Evolutionary conservation across 2,113 vertebrate species (phyloP), one percentile per base, ranked within the genome.

Genomic region (Nesoenas mayeri): DNA sequence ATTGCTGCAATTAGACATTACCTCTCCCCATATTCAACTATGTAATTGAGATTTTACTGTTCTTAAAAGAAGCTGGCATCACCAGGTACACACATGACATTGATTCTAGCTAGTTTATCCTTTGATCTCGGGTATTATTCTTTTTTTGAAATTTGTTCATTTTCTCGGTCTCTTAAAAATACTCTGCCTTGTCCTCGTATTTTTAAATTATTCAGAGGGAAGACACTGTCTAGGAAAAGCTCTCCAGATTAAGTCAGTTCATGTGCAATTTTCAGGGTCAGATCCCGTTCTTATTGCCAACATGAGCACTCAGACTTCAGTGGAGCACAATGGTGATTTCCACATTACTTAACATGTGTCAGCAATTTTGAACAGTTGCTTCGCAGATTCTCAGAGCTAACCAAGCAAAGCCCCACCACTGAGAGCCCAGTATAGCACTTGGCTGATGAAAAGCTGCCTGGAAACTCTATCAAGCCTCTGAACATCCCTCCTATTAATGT

Each of bases 291-390:
- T 66, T 61, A 47, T 5, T 90, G 82, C 29, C 2, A 0, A 93
- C 51, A 64, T 3, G 42, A 94, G 66, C 62, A 40, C 29, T 57
- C 66, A 57, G 83, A 73, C 67, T 85, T 77, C 62, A 82, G 2
- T 24, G 28, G 72, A 58, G 60, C 2, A 85, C 20, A 54, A 82
- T 26, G 51, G 88, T 3, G 44, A 95, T 74, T 93, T 94, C 83
- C 91, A 91, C 72, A 36, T 89, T 85, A 80, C 78, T 94, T 42
- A 82, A 91, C 89, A 88, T 40, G 66, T 87, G 86, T 78, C 88
- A 91, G 89, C 89, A 83, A 88, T 89, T 95, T 31, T 58, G 36
- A 90, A 60, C 87, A 89, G 75, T 89, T 94, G 60, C 70, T 96
- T 48, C 93, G 79, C 81, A 96, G 67, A 88, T 85, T 88, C 81